These are phyloP conservation scores for Taenaris catops DNA, from an alignment of 2,888 invertebrate species.

Conservation along the genomic window DNA sequence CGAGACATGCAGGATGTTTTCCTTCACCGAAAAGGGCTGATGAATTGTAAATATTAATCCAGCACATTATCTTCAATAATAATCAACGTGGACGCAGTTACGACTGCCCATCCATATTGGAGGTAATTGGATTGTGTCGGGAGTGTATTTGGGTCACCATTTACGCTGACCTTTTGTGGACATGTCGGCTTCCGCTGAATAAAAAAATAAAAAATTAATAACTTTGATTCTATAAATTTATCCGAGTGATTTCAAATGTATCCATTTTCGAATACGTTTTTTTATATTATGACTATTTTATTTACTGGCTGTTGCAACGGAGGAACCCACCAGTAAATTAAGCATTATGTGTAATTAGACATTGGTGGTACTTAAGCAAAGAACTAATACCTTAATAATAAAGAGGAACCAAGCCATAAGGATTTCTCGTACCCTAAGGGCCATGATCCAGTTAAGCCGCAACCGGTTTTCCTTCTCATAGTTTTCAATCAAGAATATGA, in stretches of 20 bases:
- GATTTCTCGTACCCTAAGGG: too few relatives aligned
- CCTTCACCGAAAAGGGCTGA: too few relatives aligned
- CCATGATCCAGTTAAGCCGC: constrained; percentile 44
- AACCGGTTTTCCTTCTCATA: constrained; percentile 45
- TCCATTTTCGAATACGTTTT: neutral
- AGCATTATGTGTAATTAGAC: too few relatives aligned
- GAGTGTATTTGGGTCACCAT: constrained; percentile 56
- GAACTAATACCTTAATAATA: too few relatives aligned
- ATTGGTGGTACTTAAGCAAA: too few relatives aligned
- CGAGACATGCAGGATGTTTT: too few relatives aligned
- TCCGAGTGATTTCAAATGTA: neutral
- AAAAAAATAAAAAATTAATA: constrained; percentile 17
- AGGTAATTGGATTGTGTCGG: constrained; percentile 54
- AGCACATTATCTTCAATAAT: constrained; percentile 28
- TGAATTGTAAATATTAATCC: too few relatives aligned
- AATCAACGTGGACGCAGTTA: constrained; percentile 31
- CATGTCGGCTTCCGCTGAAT: constrained; percentile 32
- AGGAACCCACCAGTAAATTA: too few relatives aligned
- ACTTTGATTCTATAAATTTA: neutral
- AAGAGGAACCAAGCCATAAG: too few relatives aligned
- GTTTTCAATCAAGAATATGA: constrained; percentile 42
- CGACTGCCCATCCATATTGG: constrained; percentile 36
- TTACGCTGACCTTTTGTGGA: constrained; percentile 48
- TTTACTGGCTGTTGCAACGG: too few relatives aligned
- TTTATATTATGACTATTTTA: too few relatives aligned